These are phyloP conservation scores for Atopsyche davidsoni DNA, from an alignment of 1,140 invertebrate genomes.

Conservation along the genomic window DNA sequence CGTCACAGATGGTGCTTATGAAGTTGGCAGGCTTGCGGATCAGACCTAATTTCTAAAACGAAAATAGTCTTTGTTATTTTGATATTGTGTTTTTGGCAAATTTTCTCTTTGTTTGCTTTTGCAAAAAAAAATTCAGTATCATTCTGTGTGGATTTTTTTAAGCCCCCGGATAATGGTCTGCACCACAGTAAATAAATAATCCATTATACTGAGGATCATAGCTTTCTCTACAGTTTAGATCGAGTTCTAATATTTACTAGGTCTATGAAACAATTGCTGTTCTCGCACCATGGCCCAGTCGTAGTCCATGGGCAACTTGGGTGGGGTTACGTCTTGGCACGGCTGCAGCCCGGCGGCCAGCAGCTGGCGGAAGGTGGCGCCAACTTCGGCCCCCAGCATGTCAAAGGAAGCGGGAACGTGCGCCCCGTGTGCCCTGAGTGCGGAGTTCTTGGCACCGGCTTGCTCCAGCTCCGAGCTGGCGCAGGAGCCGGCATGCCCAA, in stretches of 20 bases:
- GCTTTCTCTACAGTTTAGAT: too few relatives aligned
- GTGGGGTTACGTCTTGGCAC: constrained; percentile 88
- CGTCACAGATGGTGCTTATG: constrained; percentile 99
- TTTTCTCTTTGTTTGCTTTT: too few relatives aligned
- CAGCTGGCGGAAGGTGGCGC: constrained; percentile 71
- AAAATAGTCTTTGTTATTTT: too few relatives aligned
- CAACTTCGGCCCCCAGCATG: constrained; percentile 69
- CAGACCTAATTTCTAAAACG: constrained; percentile 81
- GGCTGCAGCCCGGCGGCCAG: constrained; percentile 83
- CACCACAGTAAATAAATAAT: too few relatives aligned
- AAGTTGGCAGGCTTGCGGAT: constrained; percentile 99
- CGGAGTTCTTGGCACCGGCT: constrained; percentile 86
- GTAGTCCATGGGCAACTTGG: constrained; percentile 99
- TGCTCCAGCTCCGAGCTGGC: constrained; percentile 95
- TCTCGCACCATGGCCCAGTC: constrained; percentile 91
- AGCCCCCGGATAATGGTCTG: too few relatives aligned
- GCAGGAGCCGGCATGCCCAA: constrained; percentile 97
- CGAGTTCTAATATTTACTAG: too few relatives aligned
- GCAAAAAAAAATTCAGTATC: too few relatives aligned
- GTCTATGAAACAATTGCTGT: too few relatives aligned
- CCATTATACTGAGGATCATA: too few relatives aligned
- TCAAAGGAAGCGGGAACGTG: constrained; percentile 92
- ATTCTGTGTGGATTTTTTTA: too few relatives aligned
- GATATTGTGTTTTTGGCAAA: too few relatives aligned
- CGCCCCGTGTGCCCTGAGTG: constrained; percentile 77